Evolutionary conservation across 2,888 invertebrate species (phyloP).

Genomic region (Lordiphosa fenestrarum): DNA sequence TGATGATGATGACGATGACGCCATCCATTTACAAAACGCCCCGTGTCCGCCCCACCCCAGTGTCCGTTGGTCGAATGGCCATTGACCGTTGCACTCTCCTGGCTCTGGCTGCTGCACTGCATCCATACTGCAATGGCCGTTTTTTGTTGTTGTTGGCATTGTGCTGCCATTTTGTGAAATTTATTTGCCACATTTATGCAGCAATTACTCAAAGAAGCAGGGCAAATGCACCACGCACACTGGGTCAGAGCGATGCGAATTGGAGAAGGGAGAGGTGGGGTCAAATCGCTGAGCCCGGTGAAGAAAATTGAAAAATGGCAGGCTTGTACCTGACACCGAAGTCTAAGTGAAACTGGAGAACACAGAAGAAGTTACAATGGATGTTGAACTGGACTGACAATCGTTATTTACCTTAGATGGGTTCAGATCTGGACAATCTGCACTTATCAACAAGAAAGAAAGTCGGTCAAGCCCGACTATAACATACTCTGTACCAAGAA

Average conservation of each 20-base stretch:
- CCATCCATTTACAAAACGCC: constrained; percentile 10
- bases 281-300: too few species aligned
- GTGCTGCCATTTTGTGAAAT: constrained; percentile 17
- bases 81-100: constrained; percentile 27
- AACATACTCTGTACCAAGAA: too few species aligned
- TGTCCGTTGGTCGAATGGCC: constrained; percentile 8
- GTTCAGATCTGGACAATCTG: too few species aligned
- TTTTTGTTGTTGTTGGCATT: constrained; percentile 11
- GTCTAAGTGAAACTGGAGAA: too few species aligned
- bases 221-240: not conserved
- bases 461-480: too few species aligned
- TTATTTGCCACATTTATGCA: constrained; percentile 22
- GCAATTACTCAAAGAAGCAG: constrained; percentile 14
- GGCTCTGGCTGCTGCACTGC: constrained; percentile 16
- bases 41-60: constrained; percentile 2
- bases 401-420: too few species aligned
- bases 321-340: too few species aligned
- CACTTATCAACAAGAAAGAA: too few species aligned
- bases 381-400: too few species aligned
- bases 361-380: too few species aligned
- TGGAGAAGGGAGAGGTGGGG: too few species aligned
- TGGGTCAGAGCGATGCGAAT: constrained; percentile 6
- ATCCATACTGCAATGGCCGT: constrained; percentile 8
- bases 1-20: constrained; percentile 5
- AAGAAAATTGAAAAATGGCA: too few species aligned